Conservation (phyloP, 2,113 vertebrate genomes). For the Numida meleagris region DNA sequence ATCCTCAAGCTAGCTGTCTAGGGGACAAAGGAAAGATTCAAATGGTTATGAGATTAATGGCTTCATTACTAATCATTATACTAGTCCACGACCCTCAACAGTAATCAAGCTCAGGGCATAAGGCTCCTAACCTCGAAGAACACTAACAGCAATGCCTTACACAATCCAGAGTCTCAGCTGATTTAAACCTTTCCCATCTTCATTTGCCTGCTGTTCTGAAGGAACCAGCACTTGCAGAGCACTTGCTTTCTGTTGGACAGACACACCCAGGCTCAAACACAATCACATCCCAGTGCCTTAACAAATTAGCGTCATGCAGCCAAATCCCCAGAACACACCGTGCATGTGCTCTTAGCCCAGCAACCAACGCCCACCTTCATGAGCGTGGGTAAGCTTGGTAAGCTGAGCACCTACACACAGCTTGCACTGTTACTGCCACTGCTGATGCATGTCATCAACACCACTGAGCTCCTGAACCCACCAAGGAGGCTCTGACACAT, state of each 20-base stretch:
- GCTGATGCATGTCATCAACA: neutral
- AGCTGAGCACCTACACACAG: neutral
- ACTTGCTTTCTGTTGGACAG: neutral
- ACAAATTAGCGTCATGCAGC: neutral
- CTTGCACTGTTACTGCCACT: rapidly evolving
- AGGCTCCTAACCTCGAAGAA: neutral
- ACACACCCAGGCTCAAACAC: neutral
- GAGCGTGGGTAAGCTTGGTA: neutral
- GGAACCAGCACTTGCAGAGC: neutral
- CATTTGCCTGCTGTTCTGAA: neutral
- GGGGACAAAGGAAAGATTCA: neutral
- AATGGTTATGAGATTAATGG: neutral
- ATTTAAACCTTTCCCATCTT: neutral
- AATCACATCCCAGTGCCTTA: constrained; percentile 30
- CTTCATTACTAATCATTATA: neutral
- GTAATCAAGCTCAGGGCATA: neutral
- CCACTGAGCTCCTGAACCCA: neutral
- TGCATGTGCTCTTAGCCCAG: neutral
- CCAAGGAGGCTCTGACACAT: rapidly evolving
- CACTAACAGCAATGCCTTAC: neutral
- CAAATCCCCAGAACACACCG: neutral
- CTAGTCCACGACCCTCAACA: neutral
- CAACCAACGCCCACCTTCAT: rapidly evolving
- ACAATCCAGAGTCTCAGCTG: neutral
- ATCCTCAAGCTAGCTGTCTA: neutral